Evolutionary conservation across 2,113 vertebrate genomes (phyloP), one percentile per base, ranked within the genome.

Genomic region (Cavia porcellus): DNA sequence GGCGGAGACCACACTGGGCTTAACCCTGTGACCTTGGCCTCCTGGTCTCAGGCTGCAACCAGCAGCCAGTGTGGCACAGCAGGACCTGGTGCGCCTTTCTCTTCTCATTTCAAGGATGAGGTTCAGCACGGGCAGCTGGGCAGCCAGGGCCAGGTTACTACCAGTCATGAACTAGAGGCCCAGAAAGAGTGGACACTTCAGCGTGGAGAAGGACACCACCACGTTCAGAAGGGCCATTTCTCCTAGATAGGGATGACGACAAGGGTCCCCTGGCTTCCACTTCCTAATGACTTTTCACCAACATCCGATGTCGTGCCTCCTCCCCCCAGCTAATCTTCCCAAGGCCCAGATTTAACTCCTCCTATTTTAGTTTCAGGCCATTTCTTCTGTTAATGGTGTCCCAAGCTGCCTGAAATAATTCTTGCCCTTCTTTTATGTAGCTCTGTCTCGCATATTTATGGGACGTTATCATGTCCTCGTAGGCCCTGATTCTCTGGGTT

Each of bases 331-430:
- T 70, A 59, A 2, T n/a, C 35, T 90, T 93, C 92, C 95, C 92
- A 93, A 86, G 91, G 89, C 94, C 84, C 80, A 89, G 83, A 97
- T 95, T 97, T 94, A 90, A 97, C 93, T 94, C 86, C 91, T 88
- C 90, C 97, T 97, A 97, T 97, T 97, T 92, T 96, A 96, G 97
- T 96, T 94, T 97, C 91, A 96, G 97, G 90, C 94, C 96, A 97
- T 96, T 97, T 97, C 94, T 94, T 94, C 95, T 92, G 95, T 95
- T 89, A 97, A 96, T 97, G 96, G 95, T 95, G 89, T 94, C 97
- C 95, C 94, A 89, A 92, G 95, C 86, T 97, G 89, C 97, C 92
- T 95, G 94, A 96, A 96, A 97, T 98, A 97, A 97, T 97, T 97
- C 96, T 96, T 77, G 52, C 72, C 77, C 94, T 96, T 96, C 90